Evolutionary conservation across 2,113 vertebrate species (phyloP).

Genomic region (Apistogramma diplotaenia): DNA sequence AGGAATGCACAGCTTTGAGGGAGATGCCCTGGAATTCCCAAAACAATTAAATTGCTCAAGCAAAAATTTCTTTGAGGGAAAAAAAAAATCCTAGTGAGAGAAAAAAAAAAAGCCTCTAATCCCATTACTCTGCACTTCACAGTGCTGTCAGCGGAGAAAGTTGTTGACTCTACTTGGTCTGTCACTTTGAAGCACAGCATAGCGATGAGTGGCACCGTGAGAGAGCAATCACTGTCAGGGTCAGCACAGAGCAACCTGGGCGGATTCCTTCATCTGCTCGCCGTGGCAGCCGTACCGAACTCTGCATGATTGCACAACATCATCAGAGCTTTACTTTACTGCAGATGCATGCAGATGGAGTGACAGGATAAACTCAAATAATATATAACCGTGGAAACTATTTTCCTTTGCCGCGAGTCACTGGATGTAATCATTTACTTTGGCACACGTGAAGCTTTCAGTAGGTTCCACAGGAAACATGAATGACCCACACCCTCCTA

Average conservation of each 20-base stretch:
- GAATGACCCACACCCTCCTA: conserved; percentile 46
- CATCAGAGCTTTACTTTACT: background rate
- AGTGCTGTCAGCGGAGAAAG: conserved; percentile 49
- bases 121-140: conserved; percentile 56
- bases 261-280: conserved; percentile 46
- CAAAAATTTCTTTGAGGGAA: conserved; percentile 58
- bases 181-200: conserved; percentile 21
- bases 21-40: conserved; percentile 59
- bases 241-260: conserved; percentile 33
- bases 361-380: conserved; percentile 47
- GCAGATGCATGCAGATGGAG: conserved; percentile 13
- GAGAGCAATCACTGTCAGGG: conserved; percentile 50
- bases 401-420: conserved; percentile 22
- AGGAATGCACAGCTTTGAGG: conserved; percentile 65
- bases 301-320: conserved; percentile 1
- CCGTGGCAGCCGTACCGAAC: conserved; percentile 19
- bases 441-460: conserved; percentile 43
- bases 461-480: conserved; percentile 56
- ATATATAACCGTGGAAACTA: conserved; percentile 44
- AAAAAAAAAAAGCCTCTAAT: conserved; percentile 27
- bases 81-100: background rate
- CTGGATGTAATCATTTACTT: conserved; percentile 53
- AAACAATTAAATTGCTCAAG: conserved; percentile 71
- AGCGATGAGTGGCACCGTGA: conserved; percentile 30
- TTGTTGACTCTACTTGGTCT: conserved; percentile 32